Evolutionary conservation across 2,888 invertebrate species (phyloP).

Genomic region (Ecliptopera silaceata): DNA sequence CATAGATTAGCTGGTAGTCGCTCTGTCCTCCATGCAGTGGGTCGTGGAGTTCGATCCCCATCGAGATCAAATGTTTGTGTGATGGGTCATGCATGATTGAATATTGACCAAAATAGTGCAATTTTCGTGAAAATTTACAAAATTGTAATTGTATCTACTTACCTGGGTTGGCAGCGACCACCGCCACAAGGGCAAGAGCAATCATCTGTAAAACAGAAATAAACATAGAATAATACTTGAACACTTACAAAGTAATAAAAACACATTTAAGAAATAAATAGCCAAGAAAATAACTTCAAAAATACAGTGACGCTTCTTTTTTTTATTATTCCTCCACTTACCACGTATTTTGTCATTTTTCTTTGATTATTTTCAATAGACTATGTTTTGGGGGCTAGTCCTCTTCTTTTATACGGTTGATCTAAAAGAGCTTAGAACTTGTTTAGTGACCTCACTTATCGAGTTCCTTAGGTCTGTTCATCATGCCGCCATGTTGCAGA

Average conservation of each 20-base stretch:
- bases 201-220: conserved; percentile 16
- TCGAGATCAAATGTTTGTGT: no score
- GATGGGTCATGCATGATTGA: no score
- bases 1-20: no score
- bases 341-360: conserved; percentile 45
- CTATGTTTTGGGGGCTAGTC: conserved; percentile 20
- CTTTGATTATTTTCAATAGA: conserved; percentile 29
- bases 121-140: not conserved
- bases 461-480: not conserved
- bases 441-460: conserved; percentile 34
- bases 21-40: no score
- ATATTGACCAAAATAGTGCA: no score
- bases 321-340: conserved; percentile 41
- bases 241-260: not conserved
- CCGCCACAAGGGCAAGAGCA: conserved; percentile 17
- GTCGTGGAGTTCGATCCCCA: not conserved
- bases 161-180: conserved; percentile 23
- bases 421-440: conserved; percentile 14
- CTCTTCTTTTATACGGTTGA: conserved; percentile 32
- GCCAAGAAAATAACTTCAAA: no score
- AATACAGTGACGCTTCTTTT: no score
- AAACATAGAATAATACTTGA: no score
- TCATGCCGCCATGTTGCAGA: not conserved
- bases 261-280: not conserved
- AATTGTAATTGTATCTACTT: not conserved